Conservation (phyloP, 2,888 invertebrate genomes). For the Campaea margaritaria region DNA sequence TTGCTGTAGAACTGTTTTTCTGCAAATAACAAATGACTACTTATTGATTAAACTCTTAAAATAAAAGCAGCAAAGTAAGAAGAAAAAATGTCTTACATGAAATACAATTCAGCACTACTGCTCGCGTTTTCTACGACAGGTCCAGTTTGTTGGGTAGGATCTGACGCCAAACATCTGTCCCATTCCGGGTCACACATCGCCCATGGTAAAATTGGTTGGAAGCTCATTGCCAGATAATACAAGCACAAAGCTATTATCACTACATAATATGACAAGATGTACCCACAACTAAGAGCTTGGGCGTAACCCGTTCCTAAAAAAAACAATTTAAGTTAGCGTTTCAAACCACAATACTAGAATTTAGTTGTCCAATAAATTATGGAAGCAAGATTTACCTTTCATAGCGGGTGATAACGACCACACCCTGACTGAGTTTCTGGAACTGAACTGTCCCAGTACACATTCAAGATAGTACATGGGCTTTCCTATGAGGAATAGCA, state of each 20-base stretch:
- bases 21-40: constrained; percentile 46
- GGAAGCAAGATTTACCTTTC: constrained; percentile 85
- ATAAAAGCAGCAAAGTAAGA: not conserved
- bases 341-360: not conserved
- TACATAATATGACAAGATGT: constrained; percentile 91
- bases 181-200: constrained; percentile 86
- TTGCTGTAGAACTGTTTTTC: constrained; percentile 70
- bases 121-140: constrained; percentile 46
- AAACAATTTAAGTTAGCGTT: not conserved
- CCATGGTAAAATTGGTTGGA: constrained; percentile 90
- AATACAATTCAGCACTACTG: constrained; percentile 86
- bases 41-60: not conserved
- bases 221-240: constrained; percentile 90
- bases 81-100: constrained; percentile 71
- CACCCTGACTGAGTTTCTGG: constrained; percentile 91
- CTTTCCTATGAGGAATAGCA: constrained; percentile 88
- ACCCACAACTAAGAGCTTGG: constrained; percentile 85
- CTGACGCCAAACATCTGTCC: constrained; percentile 75
- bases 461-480: constrained; percentile 95
- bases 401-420: constrained; percentile 88
- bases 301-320: constrained; percentile 88
- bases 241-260: constrained; percentile 90
- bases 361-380: not conserved
- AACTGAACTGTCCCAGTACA: constrained; percentile 92
- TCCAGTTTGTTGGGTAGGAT: constrained; percentile 36